These are phyloP conservation scores for Mylabris phalerata DNA, from an alignment of 1,140 invertebrate genomes.

Conservation along the genomic window DNA sequence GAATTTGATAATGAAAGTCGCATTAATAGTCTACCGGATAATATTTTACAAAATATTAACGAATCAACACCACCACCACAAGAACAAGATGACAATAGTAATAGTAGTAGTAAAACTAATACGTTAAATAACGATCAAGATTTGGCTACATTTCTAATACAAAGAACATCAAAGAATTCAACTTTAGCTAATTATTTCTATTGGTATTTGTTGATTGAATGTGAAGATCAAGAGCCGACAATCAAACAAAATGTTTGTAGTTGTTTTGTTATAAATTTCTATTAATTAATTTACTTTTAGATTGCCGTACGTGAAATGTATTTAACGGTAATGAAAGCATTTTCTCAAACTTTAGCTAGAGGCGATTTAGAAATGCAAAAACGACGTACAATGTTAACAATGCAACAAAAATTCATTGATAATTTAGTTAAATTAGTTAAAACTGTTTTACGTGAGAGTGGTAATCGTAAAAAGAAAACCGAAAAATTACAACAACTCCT, in stretches of 20 bases:
- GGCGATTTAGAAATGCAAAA: conserved; percentile 63
- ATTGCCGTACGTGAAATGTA: conserved; percentile 73
- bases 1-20: conserved; percentile 26
- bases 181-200: conserved; percentile 93
- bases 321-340: conserved; percentile 79
- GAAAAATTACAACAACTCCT: conserved; percentile 80
- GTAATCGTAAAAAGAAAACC: conserved; percentile 85
- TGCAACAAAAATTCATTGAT: conserved; percentile 87
- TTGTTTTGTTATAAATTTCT: not conserved
- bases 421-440: conserved; percentile 87
- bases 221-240: conserved; percentile 68
- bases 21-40: conserved; percentile 25
- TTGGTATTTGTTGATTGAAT: conserved; percentile 93
- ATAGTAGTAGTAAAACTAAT: conserved; percentile 37
- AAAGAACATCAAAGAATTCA: conserved; percentile 80
- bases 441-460: conserved; percentile 83
- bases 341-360: conserved; percentile 62
- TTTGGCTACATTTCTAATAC: conserved; percentile 87
- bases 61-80: not conserved
- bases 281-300: conserved; percentile 22
- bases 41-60: conserved; percentile 30
- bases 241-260: conserved; percentile 61
- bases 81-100: conserved; percentile 39
- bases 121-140: conserved; percentile 73
- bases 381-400: conserved; percentile 60